Conservation (phyloP, 2,888 invertebrate species). For the Andrena haemorrhoa region DNA sequence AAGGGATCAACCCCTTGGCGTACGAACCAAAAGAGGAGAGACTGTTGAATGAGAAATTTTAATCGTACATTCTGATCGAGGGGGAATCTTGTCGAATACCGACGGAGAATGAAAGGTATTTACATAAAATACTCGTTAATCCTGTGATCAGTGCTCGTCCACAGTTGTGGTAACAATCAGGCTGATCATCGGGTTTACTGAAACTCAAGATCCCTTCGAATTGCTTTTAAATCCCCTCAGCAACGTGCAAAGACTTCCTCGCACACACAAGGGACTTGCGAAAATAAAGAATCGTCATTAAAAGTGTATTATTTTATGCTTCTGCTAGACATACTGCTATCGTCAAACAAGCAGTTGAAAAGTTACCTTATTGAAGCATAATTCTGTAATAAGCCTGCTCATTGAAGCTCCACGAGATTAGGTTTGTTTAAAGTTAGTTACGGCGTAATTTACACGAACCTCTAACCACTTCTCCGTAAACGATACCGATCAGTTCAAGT, state of each 20-base stretch:
- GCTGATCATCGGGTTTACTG: slow-evolving; percentile 43
- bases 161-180: slow-evolving; percentile 53
- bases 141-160: slow-evolving; percentile 20
- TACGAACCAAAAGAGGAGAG: neutral
- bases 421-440: slow-evolving; percentile 40
- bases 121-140: slow-evolving; percentile 67
- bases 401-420: slow-evolving; percentile 36
- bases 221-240: slow-evolving; percentile 19
- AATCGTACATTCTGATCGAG: slow-evolving; percentile 13
- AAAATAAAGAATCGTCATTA: too few species aligned
- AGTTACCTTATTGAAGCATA: slow-evolving; percentile 31
- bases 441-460: slow-evolving; percentile 42
- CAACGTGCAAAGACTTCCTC: neutral
- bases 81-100: neutral
- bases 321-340: neutral
- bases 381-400: slow-evolving; percentile 45
- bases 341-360: neutral
- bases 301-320: neutral
- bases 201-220: slow-evolving; percentile 11
- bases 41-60: slow-evolving; percentile 32
- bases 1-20: neutral
- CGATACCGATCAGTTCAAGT: slow-evolving; percentile 22
- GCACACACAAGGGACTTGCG: too few species aligned
- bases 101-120: slow-evolving; percentile 44
- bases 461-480: slow-evolving; percentile 27